phyloP scores from a whole-genome alignment of 2,888 invertebrate genomes.

The Phalangium opilio region DNA sequence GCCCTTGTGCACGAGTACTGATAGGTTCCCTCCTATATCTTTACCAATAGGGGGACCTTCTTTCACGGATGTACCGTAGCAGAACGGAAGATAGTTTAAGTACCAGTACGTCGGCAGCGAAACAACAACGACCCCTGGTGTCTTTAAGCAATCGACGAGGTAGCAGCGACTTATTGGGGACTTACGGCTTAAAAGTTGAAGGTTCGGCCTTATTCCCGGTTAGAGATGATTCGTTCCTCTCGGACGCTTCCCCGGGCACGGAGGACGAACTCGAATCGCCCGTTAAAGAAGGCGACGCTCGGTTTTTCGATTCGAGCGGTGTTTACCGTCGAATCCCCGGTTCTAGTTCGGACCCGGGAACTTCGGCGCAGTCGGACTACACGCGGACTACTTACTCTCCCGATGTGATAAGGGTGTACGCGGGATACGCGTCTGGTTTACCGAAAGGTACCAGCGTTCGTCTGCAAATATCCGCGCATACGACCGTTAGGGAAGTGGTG shows the following conservation, averaged over 20 bases:
- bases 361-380: conserved; percentile 26
- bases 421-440: conserved; percentile 88
- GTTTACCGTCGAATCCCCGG: neutral
- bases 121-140: too few species aligned
- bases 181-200: neutral
- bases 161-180: too few species aligned
- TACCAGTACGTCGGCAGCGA: too few species aligned
- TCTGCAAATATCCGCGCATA: conserved; percentile 78
- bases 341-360: neutral
- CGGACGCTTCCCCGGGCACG: neutral
- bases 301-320: neutral
- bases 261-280: neutral
- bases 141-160: too few species aligned
- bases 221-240: neutral
- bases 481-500: conserved; percentile 87
- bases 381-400: conserved; percentile 23
- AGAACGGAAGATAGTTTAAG: too few species aligned
- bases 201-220: neutral
- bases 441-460: conserved; percentile 84
- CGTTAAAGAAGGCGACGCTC: neutral
- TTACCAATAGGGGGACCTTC: too few species aligned
- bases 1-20: too few species aligned
- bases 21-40: too few species aligned
- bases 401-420: conserved; percentile 60
- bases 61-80: too few species aligned